Evolutionary conservation across 2,113 vertebrate genomes (phyloP), one percentile per base, ranked within the genome.

Genomic region (Chloebia gouldiae): DNA sequence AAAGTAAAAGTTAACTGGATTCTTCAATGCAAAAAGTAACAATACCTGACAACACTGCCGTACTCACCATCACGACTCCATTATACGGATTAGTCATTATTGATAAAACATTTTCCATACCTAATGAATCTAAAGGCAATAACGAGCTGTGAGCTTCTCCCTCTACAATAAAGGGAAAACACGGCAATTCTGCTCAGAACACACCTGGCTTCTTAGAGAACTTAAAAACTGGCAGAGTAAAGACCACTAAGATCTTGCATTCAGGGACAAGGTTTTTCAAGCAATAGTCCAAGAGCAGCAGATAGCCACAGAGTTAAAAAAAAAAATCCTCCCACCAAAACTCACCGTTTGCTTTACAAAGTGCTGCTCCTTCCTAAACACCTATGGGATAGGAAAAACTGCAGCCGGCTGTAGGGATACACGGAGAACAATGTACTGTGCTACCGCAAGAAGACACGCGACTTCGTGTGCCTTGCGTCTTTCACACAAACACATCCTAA

Each of bases 401-500:
- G 76, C 87, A 37, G 44, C 22, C 54, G 24, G 42, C 39, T 8
- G 54, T 85, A 49, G 47, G 7, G 15, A 18, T 8, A 50, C 10
- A 15, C 40, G 2, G 44, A 57, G 28, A n/a, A 39, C 0, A 17
- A 2, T 1, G 1, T 4, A 7, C 10, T 4, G 15, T 0, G 23
- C n/a, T 19, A 28, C 30, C 4, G 42, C 37, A 7, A 8, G 6
- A 15, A 49, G 44, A 30, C 33, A 16, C 1, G 8, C 6, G n/a
- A 56, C 66, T 65, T 17, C 7, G 23, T 1, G 47, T 1, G 28
- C 27, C 31, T 69, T 1, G 7, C 4, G 23, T 7, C 87, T 59
- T 45, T 12, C 16, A 51, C 44, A 7, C 31, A 27, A 0, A 45
- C 13, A 6, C 22, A 39, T 2, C 51, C 25, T 6, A 85, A 93